Evolutionary conservation across 2,113 vertebrate genomes (phyloP), one percentile per base, ranked within the genome.

Genomic region (Gasterosteus nipponicus): DNA sequence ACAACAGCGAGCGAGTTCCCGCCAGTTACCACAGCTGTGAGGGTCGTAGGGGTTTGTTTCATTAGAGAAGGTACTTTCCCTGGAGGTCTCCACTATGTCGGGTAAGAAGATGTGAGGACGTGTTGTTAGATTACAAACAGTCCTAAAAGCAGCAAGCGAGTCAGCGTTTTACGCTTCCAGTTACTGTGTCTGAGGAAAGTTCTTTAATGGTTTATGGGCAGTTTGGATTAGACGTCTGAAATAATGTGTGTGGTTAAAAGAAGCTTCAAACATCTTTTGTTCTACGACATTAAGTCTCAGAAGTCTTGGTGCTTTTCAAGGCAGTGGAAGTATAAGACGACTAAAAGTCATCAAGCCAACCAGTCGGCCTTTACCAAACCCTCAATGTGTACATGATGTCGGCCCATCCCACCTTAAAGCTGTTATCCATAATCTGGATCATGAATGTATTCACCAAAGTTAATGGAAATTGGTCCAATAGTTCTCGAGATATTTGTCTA

Each of bases 1-100:
- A 46, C 6, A 68, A 63, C 77, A 69, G n/a, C 73, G 3, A 69
- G 59, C 56, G 66, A 38, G 61, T 81, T 89, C 64, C 59, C 49
- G 12, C 65, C 56, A 69, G 46, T 69, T 54, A 60, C 41, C 64
- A 38, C 76, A 60, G 33, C 64, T 59, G 63, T n/a, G 35, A 66
- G 47, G 9, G 53, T 65, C 22, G 14, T 57, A 47, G 29, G 18
- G 8, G 10, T 46, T 8, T 0, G 2, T 33, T 33, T 9, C 18
- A 39, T 54, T 16, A 54, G 33, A 41, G 19, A 54, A 3, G 66
- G 15, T 18, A 19, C 5, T 57, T 31, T 15, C 42, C 51, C 49
- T 19, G 44, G 5, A 58, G 15, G 19, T n/a, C 8, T 42, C 3
- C 12, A 39, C 47, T 10, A 6, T 53, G n/a, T 26, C n/a, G 22